A percentile compares a stretch with the other conserved stretches of the same genome.
Evolutionary conservation across 2,113 vertebrate genomes (phyloP).

Genomic region (Patagioenas fasciata): DNA sequence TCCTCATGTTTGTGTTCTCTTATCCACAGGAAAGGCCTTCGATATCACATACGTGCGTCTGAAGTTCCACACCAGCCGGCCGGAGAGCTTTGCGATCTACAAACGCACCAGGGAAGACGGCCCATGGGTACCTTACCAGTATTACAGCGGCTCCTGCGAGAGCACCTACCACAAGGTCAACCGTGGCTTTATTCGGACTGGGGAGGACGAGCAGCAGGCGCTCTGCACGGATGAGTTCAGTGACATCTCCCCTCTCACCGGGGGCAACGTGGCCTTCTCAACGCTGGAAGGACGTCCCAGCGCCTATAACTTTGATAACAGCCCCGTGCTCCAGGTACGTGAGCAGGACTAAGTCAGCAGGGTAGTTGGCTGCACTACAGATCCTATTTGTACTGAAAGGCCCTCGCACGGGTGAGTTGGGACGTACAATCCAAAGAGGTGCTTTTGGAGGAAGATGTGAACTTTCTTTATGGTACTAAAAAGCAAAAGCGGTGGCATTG

Average conservation of each 20-base stretch:
- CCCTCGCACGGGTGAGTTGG: background rate
- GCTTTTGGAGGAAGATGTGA: background rate
- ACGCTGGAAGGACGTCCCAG: conserved; percentile 94
- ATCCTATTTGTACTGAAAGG: background rate
- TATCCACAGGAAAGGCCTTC: conserved; percentile 87
- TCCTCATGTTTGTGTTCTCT: background rate
- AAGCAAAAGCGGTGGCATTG: accelerated
- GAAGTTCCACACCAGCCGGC: conserved; percentile 97
- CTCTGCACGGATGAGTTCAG: conserved; percentile 97
- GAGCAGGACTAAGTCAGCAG: accelerated
- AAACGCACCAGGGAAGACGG: conserved; percentile 86
- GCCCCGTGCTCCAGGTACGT: conserved; percentile 91
- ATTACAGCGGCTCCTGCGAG: conserved; percentile 96
- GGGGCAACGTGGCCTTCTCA: conserved; percentile 96
- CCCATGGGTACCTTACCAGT: conserved; percentile 93
- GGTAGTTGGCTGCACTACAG: background rate
- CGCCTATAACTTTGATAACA: conserved; percentile 96
- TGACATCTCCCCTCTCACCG: conserved; percentile 96
- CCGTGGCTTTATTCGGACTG: conserved; percentile 89
- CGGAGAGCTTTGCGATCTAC: conserved; percentile 96
- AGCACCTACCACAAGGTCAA: conserved; percentile 88
- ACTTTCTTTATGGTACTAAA: background rate
- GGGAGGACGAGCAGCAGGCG: conserved; percentile 92
- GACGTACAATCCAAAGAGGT: background rate
- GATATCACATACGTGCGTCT: conserved; percentile 97